Conservation (phyloP, 2,113 vertebrate species). For the Polypterus senegalus region DNA sequence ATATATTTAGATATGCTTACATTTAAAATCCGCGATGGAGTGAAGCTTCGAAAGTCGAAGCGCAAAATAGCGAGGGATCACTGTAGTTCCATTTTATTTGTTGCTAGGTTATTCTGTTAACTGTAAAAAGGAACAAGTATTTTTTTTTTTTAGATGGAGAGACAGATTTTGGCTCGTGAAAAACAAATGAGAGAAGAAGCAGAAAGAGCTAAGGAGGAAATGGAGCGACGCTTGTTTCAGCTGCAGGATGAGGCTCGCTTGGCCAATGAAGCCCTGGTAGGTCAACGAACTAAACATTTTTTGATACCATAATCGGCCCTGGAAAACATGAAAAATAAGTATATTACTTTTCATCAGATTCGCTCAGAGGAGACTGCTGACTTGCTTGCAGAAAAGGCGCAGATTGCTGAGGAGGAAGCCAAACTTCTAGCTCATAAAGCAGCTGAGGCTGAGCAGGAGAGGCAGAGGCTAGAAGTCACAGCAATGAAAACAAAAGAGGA, state of each 20-base stretch:
- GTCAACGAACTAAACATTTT: constrained; percentile 13
- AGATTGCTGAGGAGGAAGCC: constrained; percentile 84
- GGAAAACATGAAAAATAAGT: background rate
- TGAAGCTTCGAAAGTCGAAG: too few species aligned
- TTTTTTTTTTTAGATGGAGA: constrained; percentile 59
- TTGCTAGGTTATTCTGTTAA: background rate
- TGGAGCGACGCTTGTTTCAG: constrained; percentile 76
- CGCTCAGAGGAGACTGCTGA: constrained; percentile 81
- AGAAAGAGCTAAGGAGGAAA: constrained; percentile 72
- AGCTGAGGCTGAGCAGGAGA: constrained; percentile 78
- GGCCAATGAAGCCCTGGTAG: constrained; percentile 74
- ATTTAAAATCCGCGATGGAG: too few species aligned
- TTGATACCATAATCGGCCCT: background rate
- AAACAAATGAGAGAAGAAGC: constrained; percentile 84
- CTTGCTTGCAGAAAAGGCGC: constrained; percentile 80
- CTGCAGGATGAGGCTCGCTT: constrained; percentile 78
- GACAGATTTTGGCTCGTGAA: constrained; percentile 72
- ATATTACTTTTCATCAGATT: constrained; percentile 38
- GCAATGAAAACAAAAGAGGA: constrained; percentile 84
- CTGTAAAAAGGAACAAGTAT: background rate
- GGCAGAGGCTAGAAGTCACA: constrained; percentile 72
- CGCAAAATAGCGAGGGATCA: too few species aligned
- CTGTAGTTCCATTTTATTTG: too few species aligned
- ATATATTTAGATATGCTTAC: too few species aligned
- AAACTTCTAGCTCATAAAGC: constrained; percentile 82